Evolutionary conservation across 2,888 invertebrate species (phyloP), one percentile per base, ranked within the genome.

Genomic region (Syrphus vitripennis): DNA sequence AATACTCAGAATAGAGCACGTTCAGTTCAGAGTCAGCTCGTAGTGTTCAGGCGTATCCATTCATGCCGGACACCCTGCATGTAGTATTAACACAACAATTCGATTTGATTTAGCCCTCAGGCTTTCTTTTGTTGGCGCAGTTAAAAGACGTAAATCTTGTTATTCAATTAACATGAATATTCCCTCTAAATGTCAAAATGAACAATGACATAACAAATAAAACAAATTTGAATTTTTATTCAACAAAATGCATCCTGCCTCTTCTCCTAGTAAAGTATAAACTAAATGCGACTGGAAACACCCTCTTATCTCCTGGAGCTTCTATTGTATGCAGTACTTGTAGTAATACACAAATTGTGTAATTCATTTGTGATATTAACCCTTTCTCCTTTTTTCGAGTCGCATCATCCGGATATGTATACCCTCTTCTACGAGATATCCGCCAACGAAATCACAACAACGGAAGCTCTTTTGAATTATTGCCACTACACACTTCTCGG

Each of bases 111-210:
- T 26, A n/a, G 12, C 24, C 24, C 7, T 50, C 2, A 26, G 26
- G 26, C 7, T 24, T 26, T 7, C 3, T 7, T 2, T 6, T 50
- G n/a, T 50, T 50, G n/a, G n/a, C n/a, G n/a, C 14, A 50, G 1
- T 26, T 50, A 14, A 45, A 55, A 16, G 2, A 55, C 63, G 70
- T 40, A 45, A 70, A 81, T 81, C 63, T 76, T 63, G 37, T 75
- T 70, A 76, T 34, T 61, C 45, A 81, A 81, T 81, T 76, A 70
- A 81, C 75, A 81, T 75, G 81, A 81, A 76, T 65, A 55, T 75
- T 70, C 70, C 45, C 63, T 55, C 48, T 42, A 61, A 67, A 55
- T 21, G 55, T 12, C 59, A 21, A 16, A 31, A 40, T 40, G 37
- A 40, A 48, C n/a, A 26, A 48, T 72, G 29, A n/a, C n/a, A n/a